A percentile compares a stretch with the other conserved stretches of the same genome.
These are phyloP conservation scores for Zeus faber DNA, from an alignment of 2,113 vertebrate genomes.

Conservation along the genomic window DNA sequence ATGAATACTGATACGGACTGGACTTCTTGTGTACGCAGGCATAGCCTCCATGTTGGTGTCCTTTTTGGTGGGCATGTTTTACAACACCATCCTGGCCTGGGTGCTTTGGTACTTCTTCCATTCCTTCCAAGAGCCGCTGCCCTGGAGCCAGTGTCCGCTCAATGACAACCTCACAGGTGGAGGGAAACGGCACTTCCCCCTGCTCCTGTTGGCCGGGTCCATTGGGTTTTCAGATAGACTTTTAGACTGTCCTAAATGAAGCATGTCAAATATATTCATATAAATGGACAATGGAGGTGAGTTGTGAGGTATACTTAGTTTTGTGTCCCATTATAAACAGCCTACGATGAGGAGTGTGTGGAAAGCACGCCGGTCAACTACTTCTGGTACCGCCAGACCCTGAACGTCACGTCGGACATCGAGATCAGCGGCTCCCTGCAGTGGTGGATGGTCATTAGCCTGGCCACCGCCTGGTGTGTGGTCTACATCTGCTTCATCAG, in stretches of 20 bases:
- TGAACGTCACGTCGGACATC: slow-evolving; percentile 82
- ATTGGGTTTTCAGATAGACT: no score
- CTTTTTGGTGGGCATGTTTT: slow-evolving; percentile 69
- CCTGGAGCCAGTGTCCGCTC: slow-evolving; percentile 74
- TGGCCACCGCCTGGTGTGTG: slow-evolving; percentile 78
- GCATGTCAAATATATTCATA: no score
- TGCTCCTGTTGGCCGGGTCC: no score
- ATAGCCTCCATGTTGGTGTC: slow-evolving; percentile 63
- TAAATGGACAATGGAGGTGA: no score
- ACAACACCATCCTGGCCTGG: slow-evolving; percentile 76
- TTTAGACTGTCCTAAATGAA: no score
- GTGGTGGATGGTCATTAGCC: slow-evolving; percentile 82
- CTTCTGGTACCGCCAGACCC: slow-evolving; percentile 90
- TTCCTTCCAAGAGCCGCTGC: slow-evolving; percentile 79
- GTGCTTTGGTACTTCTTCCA: slow-evolving; percentile 80
- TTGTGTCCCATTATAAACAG: slow-evolving; percentile 57
- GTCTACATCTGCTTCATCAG: slow-evolving; percentile 86
- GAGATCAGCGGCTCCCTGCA: slow-evolving; percentile 69
- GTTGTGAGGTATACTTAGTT: no score
- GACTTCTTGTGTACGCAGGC: slow-evolving; percentile 52
- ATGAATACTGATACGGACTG: no score
- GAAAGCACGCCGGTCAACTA: slow-evolving; percentile 83
- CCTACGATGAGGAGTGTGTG: slow-evolving; percentile 76
- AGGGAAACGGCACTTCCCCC: no score
- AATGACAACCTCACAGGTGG: slow-evolving; percentile 73